Percentiles rank a stretch among this genome's conserved stretches.
Conservation (phyloP, 2,797 vertebrate genomes). For the Sparidentex hasta region DNA sequence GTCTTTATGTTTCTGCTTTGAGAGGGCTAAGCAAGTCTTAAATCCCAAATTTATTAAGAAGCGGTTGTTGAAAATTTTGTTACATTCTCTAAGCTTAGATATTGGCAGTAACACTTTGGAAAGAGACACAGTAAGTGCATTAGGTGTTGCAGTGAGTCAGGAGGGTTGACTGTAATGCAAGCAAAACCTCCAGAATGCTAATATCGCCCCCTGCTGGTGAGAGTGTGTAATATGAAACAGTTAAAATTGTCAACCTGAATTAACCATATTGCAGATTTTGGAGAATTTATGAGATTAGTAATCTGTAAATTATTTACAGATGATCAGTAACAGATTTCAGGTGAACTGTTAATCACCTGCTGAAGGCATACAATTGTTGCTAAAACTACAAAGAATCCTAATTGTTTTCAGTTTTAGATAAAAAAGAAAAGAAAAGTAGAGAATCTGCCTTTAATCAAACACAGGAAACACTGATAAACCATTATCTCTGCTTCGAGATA, state of each 20-base stretch:
- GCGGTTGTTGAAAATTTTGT: background rate
- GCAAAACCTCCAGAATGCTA: background rate
- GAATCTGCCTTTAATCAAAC: conserved; percentile 41
- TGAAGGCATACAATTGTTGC: background rate
- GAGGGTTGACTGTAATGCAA: background rate
- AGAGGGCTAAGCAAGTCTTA: background rate
- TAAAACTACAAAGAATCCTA: background rate
- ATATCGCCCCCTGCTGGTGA: conserved; percentile 53
- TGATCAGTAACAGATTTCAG: conserved; percentile 4
- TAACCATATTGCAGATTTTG: background rate
- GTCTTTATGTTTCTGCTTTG: background rate
- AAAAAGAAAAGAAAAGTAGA: conserved; percentile 11
- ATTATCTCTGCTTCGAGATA: conserved; percentile 28
- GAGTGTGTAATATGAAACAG: background rate
- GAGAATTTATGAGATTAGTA: conserved; percentile 1
- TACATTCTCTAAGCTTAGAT: background rate
- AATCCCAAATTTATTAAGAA: background rate
- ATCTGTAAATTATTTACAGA: too few species aligned
- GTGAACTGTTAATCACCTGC: background rate
- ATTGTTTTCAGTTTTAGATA: background rate
- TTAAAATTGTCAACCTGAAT: too few species aligned
- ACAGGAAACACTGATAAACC: conserved; percentile 49
- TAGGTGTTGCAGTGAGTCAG: background rate
- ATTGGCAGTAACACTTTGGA: background rate
- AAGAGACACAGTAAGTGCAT: background rate